Evolutionary conservation across 2,888 invertebrate species (phyloP), one percentile per base, ranked within the genome.

Genomic region (Boloria euphrosyne): DNA sequence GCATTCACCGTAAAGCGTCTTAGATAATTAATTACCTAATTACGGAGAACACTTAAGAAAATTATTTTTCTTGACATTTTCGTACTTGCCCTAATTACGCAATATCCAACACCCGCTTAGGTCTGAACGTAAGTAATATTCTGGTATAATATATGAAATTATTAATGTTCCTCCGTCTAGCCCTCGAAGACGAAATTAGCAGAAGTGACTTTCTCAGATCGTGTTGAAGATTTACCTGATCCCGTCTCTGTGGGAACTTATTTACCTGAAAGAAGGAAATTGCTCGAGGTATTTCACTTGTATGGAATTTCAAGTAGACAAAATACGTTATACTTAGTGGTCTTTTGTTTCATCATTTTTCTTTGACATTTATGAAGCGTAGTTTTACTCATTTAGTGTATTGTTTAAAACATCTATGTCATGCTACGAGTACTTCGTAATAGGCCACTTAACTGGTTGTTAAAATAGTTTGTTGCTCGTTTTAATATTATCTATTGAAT

Each of bases 121-220:
- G 10, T 47, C 47, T 47, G n/a, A 47, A 47, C 13, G 47, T 38
- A 10, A 38, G 31, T 31, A 31, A 31, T 38, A 7, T 38, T 7
- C 31, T 38, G 10, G 10, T 7, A 38, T 38, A 10, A 16, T 60
- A 51, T 55, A 18, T 50, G 18, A 18, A 22, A 55, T 5, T 18
- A 47, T 27, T 27, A 22, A 43, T 50, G 17, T 53, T 53, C 22
- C 14, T 3, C 16, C 14, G 38, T 51, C 65, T 72, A 92, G 92
- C 91, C 91, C 0, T 91, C 91, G 0, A 81, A 82, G 74, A 86
- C 85, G 0, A 85, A 87, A 70, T 72, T 91, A 53, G 91, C 89
- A 0, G 92, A 91, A 71, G 88, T 90, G 63, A 87, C 90, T 0
- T 92, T 92, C 77, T 44, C 72, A 0, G 92, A 91, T 60, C 80